These are phyloP conservation scores for Bambusicola thoracicus DNA, from an alignment of 2,113 vertebrate species.

Conservation along the genomic window DNA sequence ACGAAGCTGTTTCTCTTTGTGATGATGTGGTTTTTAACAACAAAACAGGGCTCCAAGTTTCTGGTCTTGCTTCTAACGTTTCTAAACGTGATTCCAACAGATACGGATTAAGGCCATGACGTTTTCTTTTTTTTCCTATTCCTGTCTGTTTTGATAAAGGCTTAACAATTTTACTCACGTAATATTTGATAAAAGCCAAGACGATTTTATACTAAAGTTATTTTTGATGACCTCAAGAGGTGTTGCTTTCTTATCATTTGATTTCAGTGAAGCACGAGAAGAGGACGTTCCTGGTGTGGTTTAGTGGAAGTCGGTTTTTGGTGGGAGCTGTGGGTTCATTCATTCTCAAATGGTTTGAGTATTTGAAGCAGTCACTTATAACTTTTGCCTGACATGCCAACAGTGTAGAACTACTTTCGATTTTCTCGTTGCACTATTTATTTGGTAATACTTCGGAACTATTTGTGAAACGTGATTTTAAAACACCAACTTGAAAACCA, in stretches of 20 bases:
- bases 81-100: conserved; percentile 70
- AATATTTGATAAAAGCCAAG: conserved; percentile 81
- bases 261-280: conserved; percentile 69
- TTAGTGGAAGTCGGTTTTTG: conserved; percentile 42
- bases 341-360: conserved; percentile 67
- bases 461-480: conserved; percentile 60
- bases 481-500: conserved; percentile 71
- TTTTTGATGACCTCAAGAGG: conserved; percentile 83
- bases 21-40: conserved; percentile 71
- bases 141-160: conserved; percentile 75
- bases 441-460: conserved; percentile 69
- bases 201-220: conserved; percentile 85
- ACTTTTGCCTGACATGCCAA: conserved; percentile 73
- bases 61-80: conserved; percentile 69
- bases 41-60: conserved; percentile 70
- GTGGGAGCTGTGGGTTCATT: conserved; percentile 66
- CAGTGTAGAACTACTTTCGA: conserved; percentile 67
- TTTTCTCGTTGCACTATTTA: conserved; percentile 71
- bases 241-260: conserved; percentile 74
- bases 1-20: conserved; percentile 68
- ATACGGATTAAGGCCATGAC: conserved; percentile 69
- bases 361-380: conserved; percentile 65
- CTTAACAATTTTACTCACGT: conserved; percentile 78
- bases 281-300: conserved; percentile 43
- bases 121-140: conserved; percentile 58